Evolutionary conservation across 2,113 vertebrate species (phyloP).

Genomic region (Microcebus jonahi): DNA sequence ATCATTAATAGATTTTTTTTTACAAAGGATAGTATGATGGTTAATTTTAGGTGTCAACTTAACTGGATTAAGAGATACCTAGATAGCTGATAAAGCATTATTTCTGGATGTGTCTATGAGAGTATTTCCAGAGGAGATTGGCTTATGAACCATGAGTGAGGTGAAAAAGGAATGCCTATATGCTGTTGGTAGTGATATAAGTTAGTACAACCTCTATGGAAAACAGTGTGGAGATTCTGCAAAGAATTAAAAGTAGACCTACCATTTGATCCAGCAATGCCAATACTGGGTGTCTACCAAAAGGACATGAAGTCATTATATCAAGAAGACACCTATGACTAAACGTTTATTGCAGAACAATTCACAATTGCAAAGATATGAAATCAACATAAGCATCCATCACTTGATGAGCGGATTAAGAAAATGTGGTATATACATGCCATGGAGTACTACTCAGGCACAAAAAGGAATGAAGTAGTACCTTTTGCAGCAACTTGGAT

Average conservation of each 20-base stretch:
- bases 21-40: background rate
- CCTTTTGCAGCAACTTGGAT: no score
- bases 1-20: background rate
- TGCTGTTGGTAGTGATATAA: background rate
- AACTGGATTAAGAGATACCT: background rate
- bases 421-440: background rate
- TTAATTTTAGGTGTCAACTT: background rate
- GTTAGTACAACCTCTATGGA: background rate
- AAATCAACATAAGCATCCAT: background rate
- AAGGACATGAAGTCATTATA: no score
- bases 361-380: no score
- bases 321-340: no score
- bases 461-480: background rate
- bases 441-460: background rate
- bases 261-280: background rate
- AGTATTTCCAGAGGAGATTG: background rate
- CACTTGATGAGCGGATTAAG: background rate
- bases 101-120: background rate
- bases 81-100: background rate
- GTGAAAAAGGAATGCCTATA: no score
- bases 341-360: no score
- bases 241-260: slow-evolving; percentile 13
- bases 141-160: no score
- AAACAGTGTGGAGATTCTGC: background rate
- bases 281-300: no score